Conservation (phyloP, 2,113 vertebrate species). For the Pedetes capensis region DNA sequence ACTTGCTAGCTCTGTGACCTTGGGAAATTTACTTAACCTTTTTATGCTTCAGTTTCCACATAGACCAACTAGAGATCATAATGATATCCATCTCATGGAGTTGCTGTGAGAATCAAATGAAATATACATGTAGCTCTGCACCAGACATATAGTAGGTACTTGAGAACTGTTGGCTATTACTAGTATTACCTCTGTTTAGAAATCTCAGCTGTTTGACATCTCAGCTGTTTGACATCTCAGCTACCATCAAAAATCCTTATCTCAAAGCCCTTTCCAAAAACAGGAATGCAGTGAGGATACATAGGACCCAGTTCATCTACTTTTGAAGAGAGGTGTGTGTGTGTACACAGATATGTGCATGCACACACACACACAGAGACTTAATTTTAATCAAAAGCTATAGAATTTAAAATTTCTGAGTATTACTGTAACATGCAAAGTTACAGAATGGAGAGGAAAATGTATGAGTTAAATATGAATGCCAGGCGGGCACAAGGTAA, state of each 20-base stretch:
- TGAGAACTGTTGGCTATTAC: constrained; percentile 36
- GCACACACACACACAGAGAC: background rate
- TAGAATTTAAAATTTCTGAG: constrained; percentile 16
- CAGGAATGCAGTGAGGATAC: background rate
- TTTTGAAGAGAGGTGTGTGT: background rate
- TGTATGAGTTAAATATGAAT: constrained; percentile 40
- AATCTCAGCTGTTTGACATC: constrained; percentile 24
- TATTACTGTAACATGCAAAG: constrained; percentile 23
- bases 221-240: constrained; percentile 2
- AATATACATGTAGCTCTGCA: background rate
- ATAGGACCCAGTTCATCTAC: background rate
- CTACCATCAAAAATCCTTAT: constrained; percentile 37
- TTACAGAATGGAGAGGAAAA: constrained; percentile 8
- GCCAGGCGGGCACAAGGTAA: background rate
- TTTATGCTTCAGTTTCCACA: constrained; percentile 44
- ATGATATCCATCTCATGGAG: background rate
- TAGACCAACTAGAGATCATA: background rate
- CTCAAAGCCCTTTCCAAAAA: constrained; percentile 13
- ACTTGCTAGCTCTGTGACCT: constrained; percentile 37
- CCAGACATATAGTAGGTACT: background rate
- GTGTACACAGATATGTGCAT: too few species aligned
- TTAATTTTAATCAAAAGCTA: constrained; percentile 42
- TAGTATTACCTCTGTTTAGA: constrained; percentile 14
- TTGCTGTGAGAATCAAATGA: constrained; percentile 42
- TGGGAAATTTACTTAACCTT: constrained; percentile 33